phyloP scores from a whole-genome alignment of 1,140 invertebrate genomes.

The Trypoxylus dichotomus region DNA sequence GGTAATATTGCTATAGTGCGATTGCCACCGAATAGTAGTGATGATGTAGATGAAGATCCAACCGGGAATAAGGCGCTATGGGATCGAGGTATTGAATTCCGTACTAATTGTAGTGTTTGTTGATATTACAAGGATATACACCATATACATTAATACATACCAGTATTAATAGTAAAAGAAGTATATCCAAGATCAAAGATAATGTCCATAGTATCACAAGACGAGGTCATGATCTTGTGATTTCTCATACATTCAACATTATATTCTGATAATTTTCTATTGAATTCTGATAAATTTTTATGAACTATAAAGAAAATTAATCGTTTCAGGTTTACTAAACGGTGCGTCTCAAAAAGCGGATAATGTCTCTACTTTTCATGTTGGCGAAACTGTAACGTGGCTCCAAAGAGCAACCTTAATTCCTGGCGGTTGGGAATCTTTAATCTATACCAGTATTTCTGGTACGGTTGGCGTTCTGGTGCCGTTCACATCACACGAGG shows the following conservation, averaged over 20 bases:
- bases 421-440: constrained; percentile 93
- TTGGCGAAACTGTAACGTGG: constrained; percentile 92
- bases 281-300: too few species aligned
- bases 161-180: not conserved
- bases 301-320: constrained; percentile 47
- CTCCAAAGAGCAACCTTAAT: constrained; percentile 94
- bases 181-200: not conserved
- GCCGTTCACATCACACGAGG: constrained; percentile 97
- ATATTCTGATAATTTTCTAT: not conserved
- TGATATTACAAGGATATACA: not conserved
- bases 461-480: constrained; percentile 95
- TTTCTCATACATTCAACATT: not conserved
- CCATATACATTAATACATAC: not conserved
- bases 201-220: not conserved
- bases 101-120: constrained; percentile 38
- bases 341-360: constrained; percentile 98
- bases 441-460: constrained; percentile 95
- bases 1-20: constrained; percentile 94
- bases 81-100: constrained; percentile 74
- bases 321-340: constrained; percentile 72
- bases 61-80: constrained; percentile 97
- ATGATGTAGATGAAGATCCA: constrained; percentile 99
- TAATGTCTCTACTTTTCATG: constrained; percentile 87
- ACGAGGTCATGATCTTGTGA: not conserved
- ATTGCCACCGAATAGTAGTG: constrained; percentile 85